Conservation (phyloP, 64 coral and sea anemone species). For the Platygyra sinensis region DNA sequence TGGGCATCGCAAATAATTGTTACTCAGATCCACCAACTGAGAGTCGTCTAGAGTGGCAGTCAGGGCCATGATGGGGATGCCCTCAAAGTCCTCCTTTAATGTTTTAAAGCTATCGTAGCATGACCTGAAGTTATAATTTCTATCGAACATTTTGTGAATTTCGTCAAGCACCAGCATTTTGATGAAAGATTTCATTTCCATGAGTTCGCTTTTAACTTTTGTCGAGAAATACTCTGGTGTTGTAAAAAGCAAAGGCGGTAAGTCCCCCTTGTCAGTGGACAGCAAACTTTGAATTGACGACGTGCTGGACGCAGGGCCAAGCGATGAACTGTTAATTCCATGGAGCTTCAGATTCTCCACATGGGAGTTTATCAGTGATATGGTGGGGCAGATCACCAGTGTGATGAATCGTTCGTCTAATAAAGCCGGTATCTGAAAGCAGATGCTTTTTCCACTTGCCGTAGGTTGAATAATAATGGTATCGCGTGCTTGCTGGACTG, state of each 20-base stretch:
- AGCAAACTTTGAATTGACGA: not conserved
- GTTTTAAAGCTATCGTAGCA: conserved; percentile 24
- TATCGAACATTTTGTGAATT: conserved; percentile 65
- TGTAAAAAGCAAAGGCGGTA: conserved; percentile 37
- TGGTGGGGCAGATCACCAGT: conserved; percentile 27
- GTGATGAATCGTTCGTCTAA: not conserved
- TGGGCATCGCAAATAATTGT: not conserved
- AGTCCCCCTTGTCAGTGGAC: not conserved
- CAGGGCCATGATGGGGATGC: conserved; percentile 36
- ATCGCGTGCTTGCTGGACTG: no score
- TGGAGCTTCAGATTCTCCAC: not conserved
- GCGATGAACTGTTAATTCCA: not conserved
- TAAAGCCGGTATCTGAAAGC: conserved; percentile 33
- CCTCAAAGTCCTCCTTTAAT: not conserved
- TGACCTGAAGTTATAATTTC: conserved; percentile 36
- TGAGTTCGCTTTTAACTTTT: no score
- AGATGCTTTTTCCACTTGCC: no score
- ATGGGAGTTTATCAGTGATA: conserved; percentile 14
- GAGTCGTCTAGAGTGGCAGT: conserved; percentile 34
- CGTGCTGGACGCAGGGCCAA: not conserved
- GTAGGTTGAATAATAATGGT: no score
- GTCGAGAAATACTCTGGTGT: conserved; percentile 64
- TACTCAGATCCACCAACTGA: not conserved
- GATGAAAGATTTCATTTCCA: not conserved
- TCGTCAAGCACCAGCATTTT: conserved; percentile 60